These are phyloP conservation scores for Cotesia typhae DNA, from an alignment of 1,140 invertebrate species.

Conservation along the genomic window DNA sequence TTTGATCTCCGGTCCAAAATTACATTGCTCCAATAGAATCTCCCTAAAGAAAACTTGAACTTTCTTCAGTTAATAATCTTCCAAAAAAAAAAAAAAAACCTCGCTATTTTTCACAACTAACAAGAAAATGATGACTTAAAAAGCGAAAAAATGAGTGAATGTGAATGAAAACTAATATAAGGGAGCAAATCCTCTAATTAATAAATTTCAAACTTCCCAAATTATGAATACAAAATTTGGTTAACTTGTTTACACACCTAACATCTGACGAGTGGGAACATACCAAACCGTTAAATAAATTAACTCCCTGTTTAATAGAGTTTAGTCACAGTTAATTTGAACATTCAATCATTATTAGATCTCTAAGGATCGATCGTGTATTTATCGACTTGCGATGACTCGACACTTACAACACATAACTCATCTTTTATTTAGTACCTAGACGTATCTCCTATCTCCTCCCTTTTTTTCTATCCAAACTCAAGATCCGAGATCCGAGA, in stretches of 20 bases:
- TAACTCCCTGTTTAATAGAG: slow-evolving; percentile 47
- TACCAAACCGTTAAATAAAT: no score
- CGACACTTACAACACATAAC: slow-evolving; percentile 42
- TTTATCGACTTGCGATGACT: slow-evolving; percentile 64
- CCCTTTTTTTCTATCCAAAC: slow-evolving; percentile 9
- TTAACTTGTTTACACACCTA: no score
- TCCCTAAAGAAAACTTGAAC: no score
- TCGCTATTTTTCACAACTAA: not conserved
- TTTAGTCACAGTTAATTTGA: slow-evolving; percentile 66
- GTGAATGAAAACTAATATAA: not conserved
- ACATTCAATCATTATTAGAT: slow-evolving; percentile 62
- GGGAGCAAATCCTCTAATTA: not conserved
- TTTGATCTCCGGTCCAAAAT: no score
- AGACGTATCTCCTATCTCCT: not conserved
- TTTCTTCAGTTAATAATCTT: no score
- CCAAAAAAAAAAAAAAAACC: no score
- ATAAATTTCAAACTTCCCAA: no score
- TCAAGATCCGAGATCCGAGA: no score
- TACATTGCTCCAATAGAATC: no score
- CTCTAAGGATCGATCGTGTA: slow-evolving; percentile 59
- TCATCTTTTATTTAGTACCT: slow-evolving; percentile 8
- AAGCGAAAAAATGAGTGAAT: not conserved
- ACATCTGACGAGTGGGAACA: no score
- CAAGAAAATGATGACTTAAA: not conserved
- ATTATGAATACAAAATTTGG: no score